Evolutionary conservation across 1,140 invertebrate genomes (phyloP), one percentile per base, ranked within the genome.

Genomic region (Cyrtorhinus lividipennis): DNA sequence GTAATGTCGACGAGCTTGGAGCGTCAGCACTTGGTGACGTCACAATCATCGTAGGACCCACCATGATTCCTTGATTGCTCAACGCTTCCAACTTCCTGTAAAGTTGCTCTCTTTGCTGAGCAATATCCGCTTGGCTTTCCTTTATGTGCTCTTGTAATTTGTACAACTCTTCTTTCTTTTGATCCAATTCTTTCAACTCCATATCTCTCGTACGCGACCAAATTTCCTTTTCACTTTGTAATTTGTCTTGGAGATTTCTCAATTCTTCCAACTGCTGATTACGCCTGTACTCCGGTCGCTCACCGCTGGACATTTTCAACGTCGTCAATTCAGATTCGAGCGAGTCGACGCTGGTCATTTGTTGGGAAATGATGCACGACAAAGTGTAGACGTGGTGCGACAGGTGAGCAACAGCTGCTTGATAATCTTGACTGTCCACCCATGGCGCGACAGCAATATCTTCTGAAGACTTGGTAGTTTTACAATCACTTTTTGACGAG

Each of bases 41-140:
- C 10, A 53, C 48, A 5, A 53, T 64, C 63, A 73, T 64, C 59
- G 69, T 70, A 18, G 66, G 66, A 25, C 65, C 64, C 1, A 69
- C 67, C 48, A 84, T 67, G 24, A 88, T 77, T 1, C 86, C 87
- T 69, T 87, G 83, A 61, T 79, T 82, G 30, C 84, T 82, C 0
- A 92, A 75, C 24, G 84, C 78, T 68, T 93, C 88, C 69, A 92
- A 78, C 70, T 88, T 83, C 24, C 88, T 74, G 72, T 90, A 93
- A 13, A 94, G 74, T 65, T 90, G 84, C 69, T 94, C 91, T 10
- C 90, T 72, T 72, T 95, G 90, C 66, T 92, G 85, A 15, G 80
- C 83, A 12, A 94, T 82, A 69, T 94, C 90, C 27, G 82, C 81
- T 72, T 92, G 85, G 67, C 92, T 86, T 13, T 80, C 78, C 12